Evolutionary conservation across 2,888 invertebrate species (phyloP).

Genomic region (Tachina fera): DNA sequence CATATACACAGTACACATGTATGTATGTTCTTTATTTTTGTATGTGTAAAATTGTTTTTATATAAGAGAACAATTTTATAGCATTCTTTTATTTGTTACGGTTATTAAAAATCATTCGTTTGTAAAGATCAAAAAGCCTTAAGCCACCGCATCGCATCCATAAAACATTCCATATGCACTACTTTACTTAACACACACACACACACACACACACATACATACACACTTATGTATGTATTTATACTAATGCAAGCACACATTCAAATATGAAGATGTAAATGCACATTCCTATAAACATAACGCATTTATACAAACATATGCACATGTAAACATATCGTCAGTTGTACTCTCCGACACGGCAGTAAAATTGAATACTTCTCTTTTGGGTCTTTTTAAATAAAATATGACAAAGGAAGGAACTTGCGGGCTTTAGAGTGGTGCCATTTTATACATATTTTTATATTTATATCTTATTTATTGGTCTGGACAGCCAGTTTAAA

Average conservation of each 20-base stretch:
- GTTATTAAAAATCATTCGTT: conserved; percentile 82
- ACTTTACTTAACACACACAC: conserved; percentile 34
- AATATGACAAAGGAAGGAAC: no score
- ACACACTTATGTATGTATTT: not conserved
- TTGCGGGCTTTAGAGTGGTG: no score
- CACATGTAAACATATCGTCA: not conserved
- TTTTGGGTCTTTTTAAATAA: no score
- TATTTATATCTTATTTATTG: no score
- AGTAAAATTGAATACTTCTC: no score
- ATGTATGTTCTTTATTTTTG: not conserved
- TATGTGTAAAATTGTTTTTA: conserved; percentile 33
- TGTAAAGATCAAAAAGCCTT: conserved; percentile 81
- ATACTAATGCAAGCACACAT: conserved; percentile 3
- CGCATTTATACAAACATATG: conserved; percentile 28
- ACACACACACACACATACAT: not conserved
- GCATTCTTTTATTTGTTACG: conserved; percentile 73
- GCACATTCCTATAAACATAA: conserved; percentile 16
- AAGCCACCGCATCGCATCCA: conserved; percentile 67
- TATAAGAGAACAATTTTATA: conserved; percentile 61
- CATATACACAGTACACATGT: not conserved
- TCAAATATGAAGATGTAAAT: conserved; percentile 26
- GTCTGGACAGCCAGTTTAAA: no score
- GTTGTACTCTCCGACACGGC: no score
- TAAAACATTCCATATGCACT: conserved; percentile 60
- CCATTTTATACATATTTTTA: no score